Evolutionary conservation across 92 coral and sea anemone species (phyloP).

Genomic region (Porites evermanni): DNA sequence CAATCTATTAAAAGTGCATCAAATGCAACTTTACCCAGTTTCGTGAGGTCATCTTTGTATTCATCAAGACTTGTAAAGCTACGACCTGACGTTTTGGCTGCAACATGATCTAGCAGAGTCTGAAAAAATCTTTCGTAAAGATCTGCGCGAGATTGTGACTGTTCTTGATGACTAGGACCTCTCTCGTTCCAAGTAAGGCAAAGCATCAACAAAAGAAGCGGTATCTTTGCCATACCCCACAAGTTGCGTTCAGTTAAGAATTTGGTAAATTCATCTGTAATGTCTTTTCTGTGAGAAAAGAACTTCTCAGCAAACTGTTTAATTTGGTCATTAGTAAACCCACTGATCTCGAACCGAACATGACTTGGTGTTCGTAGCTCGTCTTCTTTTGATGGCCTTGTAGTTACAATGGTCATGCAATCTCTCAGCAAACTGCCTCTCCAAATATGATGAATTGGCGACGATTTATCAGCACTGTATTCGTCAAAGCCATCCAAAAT

Average conservation of each 20-base stretch:
- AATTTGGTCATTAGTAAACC: slow-evolving; percentile 13
- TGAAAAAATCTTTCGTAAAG: neutral
- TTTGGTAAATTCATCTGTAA: neutral
- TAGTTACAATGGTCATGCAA: neutral
- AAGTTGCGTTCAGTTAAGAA: slow-evolving; percentile 11
- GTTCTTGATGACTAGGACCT: neutral
- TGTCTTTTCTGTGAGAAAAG: neutral
- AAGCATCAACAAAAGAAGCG: slow-evolving; percentile 20
- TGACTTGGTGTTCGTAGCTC: slow-evolving; percentile 1
- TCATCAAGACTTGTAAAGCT: neutral
- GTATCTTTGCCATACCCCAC: slow-evolving; percentile 24
- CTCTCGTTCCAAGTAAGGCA: slow-evolving; percentile 25
- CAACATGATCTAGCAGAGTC: neutral
- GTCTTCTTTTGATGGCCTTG: neutral
- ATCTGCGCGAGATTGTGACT: neutral
- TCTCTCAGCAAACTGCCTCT: slow-evolving; percentile 10
- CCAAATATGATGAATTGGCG: neutral
- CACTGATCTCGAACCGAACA: slow-evolving; percentile 25
- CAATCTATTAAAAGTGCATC: slow-evolving; percentile 8
- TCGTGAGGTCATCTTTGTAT: slow-evolving; percentile 3
- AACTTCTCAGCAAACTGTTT: slow-evolving; percentile 6
- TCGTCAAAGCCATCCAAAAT: slow-evolving; percentile 12
- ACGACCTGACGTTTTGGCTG: neutral
- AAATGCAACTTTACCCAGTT: slow-evolving; percentile 11
- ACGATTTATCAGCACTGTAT: neutral